phyloP scores from a whole-genome alignment of 2,888 invertebrate genomes.

The Spatulosminthurus flaviceps region DNA sequence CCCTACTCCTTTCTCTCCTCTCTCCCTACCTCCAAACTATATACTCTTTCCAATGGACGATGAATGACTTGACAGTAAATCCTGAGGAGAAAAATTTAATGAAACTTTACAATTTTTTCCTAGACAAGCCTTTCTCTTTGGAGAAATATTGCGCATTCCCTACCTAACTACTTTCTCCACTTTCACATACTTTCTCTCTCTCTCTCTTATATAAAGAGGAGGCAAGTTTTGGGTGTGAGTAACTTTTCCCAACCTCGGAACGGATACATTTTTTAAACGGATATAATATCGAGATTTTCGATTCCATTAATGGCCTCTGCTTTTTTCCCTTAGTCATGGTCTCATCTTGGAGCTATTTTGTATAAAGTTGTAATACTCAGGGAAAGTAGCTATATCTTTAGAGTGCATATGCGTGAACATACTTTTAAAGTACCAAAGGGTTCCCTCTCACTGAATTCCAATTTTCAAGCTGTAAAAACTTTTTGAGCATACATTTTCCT shows the following conservation, averaged over 20 bases:
- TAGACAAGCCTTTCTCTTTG: not conserved
- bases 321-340: not conserved
- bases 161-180: not conserved
- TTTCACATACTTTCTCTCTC: not conserved
- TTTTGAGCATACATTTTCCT: slow-evolving; percentile 1
- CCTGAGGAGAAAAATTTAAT: slow-evolving; percentile 15
- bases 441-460: not conserved
- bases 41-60: not conserved
- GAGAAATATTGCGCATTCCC: slow-evolving; percentile 7
- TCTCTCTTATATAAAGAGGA: not conserved
- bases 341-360: not conserved
- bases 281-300: slow-evolving; percentile 20
- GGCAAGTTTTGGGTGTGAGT: too few species aligned
- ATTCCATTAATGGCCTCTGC: slow-evolving; percentile 8
- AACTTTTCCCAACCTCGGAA: too few species aligned
- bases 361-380: too few species aligned
- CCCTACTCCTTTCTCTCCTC: not conserved
- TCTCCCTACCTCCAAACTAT: not conserved
- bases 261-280: not conserved
- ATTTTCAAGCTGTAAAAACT: not conserved
- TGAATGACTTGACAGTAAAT: slow-evolving; percentile 21
- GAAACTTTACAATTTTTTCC: slow-evolving; percentile 16
- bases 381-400: not conserved
- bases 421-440: not conserved
- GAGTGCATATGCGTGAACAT: not conserved